Percentiles rank a stretch among this genome's conserved stretches.
phyloP scores from a whole-genome alignment of 1,140 invertebrate species.

The Micrasema minimum region DNA sequence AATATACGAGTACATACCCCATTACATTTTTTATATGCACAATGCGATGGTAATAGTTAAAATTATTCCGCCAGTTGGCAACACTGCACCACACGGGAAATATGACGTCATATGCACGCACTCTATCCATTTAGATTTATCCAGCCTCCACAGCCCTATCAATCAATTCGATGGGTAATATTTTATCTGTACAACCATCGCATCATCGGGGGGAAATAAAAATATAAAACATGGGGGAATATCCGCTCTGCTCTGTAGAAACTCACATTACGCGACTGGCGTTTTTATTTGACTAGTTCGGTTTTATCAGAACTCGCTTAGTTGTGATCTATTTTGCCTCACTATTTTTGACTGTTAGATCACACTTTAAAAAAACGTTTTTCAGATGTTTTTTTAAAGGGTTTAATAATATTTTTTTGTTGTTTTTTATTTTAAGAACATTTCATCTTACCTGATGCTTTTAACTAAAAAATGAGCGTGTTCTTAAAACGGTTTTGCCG shows the following conservation, averaged over 20 bases:
- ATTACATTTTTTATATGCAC: no score
- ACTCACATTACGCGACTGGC: slow-evolving; percentile 12
- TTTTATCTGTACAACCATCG: slow-evolving; percentile 44
- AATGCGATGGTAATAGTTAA: no score
- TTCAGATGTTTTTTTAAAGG: no score
- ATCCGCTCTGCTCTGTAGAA: slow-evolving; percentile 6
- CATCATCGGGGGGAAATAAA: slow-evolving; percentile 32
- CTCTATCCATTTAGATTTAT: slow-evolving; percentile 39
- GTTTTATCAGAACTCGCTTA: slow-evolving; percentile 9
- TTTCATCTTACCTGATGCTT: no score
- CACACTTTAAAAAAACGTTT: no score
- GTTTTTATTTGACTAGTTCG: slow-evolving; percentile 19
- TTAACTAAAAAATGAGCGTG: no score
- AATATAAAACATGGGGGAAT: slow-evolving; percentile 6
- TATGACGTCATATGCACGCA: slow-evolving; percentile 44
- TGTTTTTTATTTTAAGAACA: no score
- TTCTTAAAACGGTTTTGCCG: no score
- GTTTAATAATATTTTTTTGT: no score
- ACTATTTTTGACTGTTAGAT: no score
- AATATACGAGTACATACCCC: no score
- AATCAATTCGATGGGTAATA: slow-evolving; percentile 50
- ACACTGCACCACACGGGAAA: slow-evolving; percentile 38
- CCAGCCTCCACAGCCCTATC: slow-evolving; percentile 44
- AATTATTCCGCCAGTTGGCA: slow-evolving; percentile 1
- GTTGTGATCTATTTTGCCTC: slow-evolving; percentile 8